Evolutionary conservation across 1,140 invertebrate species (phyloP).

Genomic region (Lepidurus packardi): DNA sequence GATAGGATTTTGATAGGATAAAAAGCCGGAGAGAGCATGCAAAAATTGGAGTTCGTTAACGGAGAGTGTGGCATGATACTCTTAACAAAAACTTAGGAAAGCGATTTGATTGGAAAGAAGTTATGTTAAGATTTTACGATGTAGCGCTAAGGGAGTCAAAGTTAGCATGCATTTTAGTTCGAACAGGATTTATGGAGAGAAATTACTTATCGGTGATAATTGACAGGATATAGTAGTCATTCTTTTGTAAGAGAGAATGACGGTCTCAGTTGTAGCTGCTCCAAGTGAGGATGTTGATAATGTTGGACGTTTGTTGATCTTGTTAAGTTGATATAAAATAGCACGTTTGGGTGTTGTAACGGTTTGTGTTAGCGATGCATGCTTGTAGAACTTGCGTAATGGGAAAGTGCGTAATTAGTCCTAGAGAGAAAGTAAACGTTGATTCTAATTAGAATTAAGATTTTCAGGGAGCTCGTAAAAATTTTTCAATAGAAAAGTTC

Average conservation of each 20-base stretch:
- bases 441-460: not conserved
- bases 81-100: not conserved
- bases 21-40: not conserved
- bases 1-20: not conserved
- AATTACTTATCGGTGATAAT: not conserved
- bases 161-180: not conserved
- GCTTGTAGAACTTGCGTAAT: not conserved
- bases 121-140: not conserved
- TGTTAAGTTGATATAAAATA: not conserved
- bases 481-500: not conserved
- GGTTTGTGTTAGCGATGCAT: not conserved
- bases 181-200: not conserved
- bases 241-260: not conserved
- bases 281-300: not conserved
- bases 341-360: not conserved
- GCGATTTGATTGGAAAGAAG: not conserved
- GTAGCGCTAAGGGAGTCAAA: not conserved
- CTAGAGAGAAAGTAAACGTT: conserved; percentile 6
- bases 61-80: not conserved
- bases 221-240: not conserved
- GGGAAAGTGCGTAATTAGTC: not conserved
- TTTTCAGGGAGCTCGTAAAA: not conserved
- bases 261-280: not conserved
- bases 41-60: not conserved
- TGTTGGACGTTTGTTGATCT: not conserved